These are phyloP conservation scores for Auanema sp. DNA, from an alignment of 2,888 invertebrate genomes.

Conservation along the genomic window DNA sequence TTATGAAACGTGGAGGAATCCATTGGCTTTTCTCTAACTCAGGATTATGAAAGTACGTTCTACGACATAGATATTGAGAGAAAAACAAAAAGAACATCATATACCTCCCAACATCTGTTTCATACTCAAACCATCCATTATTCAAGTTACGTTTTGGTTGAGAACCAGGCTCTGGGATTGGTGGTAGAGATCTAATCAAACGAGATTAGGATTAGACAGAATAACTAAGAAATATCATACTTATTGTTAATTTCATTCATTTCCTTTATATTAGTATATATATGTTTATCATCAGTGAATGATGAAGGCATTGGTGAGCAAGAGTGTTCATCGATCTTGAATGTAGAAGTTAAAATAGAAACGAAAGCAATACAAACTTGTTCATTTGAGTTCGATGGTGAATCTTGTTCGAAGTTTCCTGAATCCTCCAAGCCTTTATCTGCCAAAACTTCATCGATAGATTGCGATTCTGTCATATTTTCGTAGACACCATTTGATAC, in stretches of 20 bases:
- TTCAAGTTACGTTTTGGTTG: constrained; percentile 45
- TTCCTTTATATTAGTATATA: constrained; percentile 58
- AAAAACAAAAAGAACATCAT: background rate
- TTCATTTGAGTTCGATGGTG: constrained; percentile 5
- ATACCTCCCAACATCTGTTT: constrained; percentile 53
- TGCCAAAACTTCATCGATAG: background rate
- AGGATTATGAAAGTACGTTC: constrained; percentile 50
- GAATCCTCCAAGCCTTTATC: constrained; percentile 8
- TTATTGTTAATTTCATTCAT: constrained; percentile 47
- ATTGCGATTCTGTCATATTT: background rate
- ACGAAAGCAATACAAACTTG: background rate
- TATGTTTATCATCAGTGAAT: constrained; percentile 37
- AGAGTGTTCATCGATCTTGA: background rate
- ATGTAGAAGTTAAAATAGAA: background rate
- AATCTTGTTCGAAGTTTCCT: constrained; percentile 7
- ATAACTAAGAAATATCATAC: constrained; percentile 14
- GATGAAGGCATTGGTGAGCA: background rate
- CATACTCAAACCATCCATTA: constrained; percentile 58
- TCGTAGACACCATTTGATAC: background rate
- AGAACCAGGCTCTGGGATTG: constrained; percentile 39
- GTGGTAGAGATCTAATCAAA: constrained; percentile 40
- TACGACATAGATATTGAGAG: constrained; percentile 4
- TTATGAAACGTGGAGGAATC: constrained; percentile 54
- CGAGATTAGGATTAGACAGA: background rate
- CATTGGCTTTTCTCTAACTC: constrained; percentile 56